phyloP scores from a whole-genome alignment of 2,888 invertebrate species.

The Amitus sp. region DNA sequence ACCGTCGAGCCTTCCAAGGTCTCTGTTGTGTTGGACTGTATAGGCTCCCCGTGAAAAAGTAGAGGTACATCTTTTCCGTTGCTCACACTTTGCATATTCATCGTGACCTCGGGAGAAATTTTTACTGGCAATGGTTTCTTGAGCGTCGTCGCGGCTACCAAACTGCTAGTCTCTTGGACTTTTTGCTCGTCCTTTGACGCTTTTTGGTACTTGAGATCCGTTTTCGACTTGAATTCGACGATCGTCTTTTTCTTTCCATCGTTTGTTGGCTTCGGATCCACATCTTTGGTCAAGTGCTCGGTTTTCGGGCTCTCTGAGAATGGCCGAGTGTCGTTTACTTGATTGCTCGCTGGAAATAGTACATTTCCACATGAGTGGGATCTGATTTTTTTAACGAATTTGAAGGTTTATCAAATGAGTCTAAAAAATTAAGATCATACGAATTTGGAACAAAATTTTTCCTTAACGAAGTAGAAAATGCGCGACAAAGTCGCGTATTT shows the following conservation, averaged over 20 bases:
- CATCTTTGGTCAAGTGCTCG: slow-evolving; percentile 37
- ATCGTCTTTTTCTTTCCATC: slow-evolving; percentile 54
- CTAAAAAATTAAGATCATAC: no score
- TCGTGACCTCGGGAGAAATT: slow-evolving; percentile 24
- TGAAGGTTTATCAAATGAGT: no score
- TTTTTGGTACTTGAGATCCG: slow-evolving; percentile 54
- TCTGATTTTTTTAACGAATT: no score
- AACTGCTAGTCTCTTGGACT: slow-evolving; percentile 67
- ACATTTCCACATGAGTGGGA: no score
- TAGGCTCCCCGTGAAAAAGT: no score
- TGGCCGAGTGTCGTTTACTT: slow-evolving; percentile 1
- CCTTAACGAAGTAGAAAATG: no score
- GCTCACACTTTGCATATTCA: slow-evolving; percentile 8
- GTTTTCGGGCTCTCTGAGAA: slow-evolving; percentile 29
- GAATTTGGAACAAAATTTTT: no score
- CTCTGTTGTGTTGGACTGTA: no score
- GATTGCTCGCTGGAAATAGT: background rate
- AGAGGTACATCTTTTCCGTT: background rate
- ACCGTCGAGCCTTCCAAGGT: no score
- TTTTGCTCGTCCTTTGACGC: slow-evolving; percentile 43
- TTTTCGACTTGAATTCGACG: slow-evolving; percentile 52
- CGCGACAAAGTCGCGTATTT: no score
- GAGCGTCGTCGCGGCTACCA: slow-evolving; percentile 71
- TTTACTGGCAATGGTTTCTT: slow-evolving; percentile 7
- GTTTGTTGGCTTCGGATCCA: slow-evolving; percentile 38